Percentiles rank a stretch among this genome's conserved stretches.
phyloP scores from a whole-genome alignment of 2,888 invertebrate species.

The Chrysodeixis includens region DNA sequence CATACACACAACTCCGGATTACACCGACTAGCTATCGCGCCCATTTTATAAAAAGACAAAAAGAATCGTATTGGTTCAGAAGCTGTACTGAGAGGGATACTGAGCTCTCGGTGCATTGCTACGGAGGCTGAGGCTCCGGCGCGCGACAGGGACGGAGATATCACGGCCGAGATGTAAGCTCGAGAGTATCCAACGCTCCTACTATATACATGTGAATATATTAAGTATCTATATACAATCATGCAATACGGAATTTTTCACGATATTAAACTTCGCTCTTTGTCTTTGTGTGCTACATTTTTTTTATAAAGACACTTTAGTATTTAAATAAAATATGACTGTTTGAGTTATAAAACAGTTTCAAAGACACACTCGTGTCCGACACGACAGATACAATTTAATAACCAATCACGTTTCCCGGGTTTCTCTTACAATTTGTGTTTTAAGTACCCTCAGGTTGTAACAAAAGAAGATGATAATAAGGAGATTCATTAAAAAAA shows the following conservation, averaged over 20 bases:
- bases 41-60: constrained; percentile 67
- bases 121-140: constrained; percentile 70
- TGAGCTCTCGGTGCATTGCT: constrained; percentile 59
- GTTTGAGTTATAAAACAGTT: not conserved
- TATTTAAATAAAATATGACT: not conserved
- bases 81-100: constrained; percentile 69
- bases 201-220: constrained; percentile 55
- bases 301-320: not conserved
- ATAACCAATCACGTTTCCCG: not conserved
- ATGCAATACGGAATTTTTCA: constrained; percentile 64
- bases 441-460: constrained; percentile 20
- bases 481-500: not conserved
- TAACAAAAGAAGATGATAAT: not conserved
- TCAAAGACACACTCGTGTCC: not conserved
- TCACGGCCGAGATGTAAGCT: constrained; percentile 49
- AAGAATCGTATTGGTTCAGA: constrained; percentile 71
- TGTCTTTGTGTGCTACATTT: constrained; percentile 34
- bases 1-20: constrained; percentile 19
- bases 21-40: constrained; percentile 45
- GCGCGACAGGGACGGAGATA: constrained; percentile 69
- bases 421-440: not conserved
- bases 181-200: constrained; percentile 66
- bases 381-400: not conserved
- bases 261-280: constrained; percentile 48
- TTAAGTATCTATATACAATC: constrained; percentile 45